A percentile compares a stretch with the other conserved stretches of the same genome.
These are phyloP conservation scores for Laterallus jamaicensis DNA, from an alignment of 2,113 vertebrate species.

Conservation along the genomic window DNA sequence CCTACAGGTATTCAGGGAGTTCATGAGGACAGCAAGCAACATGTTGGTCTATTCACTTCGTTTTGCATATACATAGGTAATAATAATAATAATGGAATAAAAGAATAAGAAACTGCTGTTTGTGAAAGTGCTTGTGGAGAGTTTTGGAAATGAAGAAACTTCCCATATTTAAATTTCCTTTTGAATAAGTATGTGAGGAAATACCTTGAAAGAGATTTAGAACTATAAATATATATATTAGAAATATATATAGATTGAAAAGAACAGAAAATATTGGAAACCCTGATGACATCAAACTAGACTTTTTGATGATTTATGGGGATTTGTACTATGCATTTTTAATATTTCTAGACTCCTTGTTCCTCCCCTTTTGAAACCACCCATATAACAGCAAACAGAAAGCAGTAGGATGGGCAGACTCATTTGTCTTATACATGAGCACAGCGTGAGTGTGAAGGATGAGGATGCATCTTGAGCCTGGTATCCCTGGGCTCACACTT, in stretches of 20 bases:
- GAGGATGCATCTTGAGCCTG: background rate
- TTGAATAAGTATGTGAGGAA: background rate
- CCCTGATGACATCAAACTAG: background rate
- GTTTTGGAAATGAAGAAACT: background rate
- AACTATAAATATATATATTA: background rate
- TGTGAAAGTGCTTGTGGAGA: background rate
- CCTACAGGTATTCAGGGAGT: background rate
- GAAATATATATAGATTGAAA: background rate
- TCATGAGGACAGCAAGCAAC: background rate
- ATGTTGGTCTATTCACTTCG: background rate
- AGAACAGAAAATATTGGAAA: background rate
- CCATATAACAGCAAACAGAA: background rate
- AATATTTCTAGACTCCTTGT: background rate
- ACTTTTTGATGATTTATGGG: background rate
- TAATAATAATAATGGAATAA: background rate
- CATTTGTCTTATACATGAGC: accelerated
- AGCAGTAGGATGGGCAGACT: background rate
- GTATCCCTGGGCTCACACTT: background rate
- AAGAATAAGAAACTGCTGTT: background rate
- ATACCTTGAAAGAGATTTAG: background rate
- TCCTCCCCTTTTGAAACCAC: background rate
- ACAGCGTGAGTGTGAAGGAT: background rate
- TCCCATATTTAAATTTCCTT: background rate
- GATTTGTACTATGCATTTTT: background rate
- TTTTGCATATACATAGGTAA: background rate